Percentiles rank a stretch among this genome's conserved stretches.
phyloP scores from a whole-genome alignment of 2,797 vertebrate genomes.

The Propithecus deckenii region DNA sequence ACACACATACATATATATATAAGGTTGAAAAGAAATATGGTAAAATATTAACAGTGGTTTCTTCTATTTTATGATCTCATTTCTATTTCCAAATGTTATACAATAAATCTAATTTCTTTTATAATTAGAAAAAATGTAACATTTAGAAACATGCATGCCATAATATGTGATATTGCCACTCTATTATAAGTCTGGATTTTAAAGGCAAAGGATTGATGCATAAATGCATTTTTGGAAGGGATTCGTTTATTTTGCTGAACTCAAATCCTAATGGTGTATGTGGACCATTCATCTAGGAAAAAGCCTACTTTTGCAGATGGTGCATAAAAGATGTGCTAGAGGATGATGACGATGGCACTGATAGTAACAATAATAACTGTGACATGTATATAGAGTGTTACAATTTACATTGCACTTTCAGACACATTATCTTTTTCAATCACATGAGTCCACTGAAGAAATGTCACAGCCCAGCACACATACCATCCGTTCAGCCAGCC shows the following conservation, averaged over 20 bases:
- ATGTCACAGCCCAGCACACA: background rate
- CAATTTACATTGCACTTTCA: background rate
- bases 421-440: conserved; percentile 1
- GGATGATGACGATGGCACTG: background rate
- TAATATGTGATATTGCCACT: background rate
- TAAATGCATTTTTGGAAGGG: background rate
- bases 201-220: background rate
- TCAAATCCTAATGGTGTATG: background rate
- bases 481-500: background rate
- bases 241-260: background rate
- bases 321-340: background rate
- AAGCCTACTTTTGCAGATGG: background rate
- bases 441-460: background rate
- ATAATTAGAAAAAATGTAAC: background rate
- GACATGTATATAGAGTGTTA: background rate
- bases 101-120: background rate
- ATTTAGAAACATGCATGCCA: background rate
- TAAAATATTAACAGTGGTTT: background rate
- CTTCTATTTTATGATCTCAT: background rate
- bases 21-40: background rate
- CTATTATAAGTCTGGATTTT: background rate
- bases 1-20: background rate
- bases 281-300: background rate
- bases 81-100: background rate
- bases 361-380: background rate